These are phyloP conservation scores for Dermolepida albohirtum DNA, from an alignment of 2,888 invertebrate genomes.

Conservation along the genomic window DNA sequence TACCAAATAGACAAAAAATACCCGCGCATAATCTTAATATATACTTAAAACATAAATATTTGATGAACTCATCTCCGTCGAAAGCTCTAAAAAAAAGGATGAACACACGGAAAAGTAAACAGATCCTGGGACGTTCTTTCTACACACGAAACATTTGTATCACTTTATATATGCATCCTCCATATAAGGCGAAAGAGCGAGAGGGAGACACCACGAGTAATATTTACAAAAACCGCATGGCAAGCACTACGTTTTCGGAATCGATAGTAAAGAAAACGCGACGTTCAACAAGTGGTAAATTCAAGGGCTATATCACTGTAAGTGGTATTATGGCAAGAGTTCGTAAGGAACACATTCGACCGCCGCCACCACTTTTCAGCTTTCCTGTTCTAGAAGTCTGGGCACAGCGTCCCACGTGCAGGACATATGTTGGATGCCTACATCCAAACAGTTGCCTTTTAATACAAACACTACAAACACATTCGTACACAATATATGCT, in stretches of 20 bases:
- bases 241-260: conserved; percentile 45
- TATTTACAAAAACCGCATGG: conserved; percentile 12
- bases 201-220: conserved; percentile 24
- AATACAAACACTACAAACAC: too few species aligned
- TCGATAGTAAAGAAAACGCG: conserved; percentile 45
- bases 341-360: conserved; percentile 7
- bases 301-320: conserved; percentile 17
- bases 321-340: conserved; percentile 4
- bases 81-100: neutral
- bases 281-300: conserved; percentile 46
- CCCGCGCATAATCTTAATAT: too few species aligned
- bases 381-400: conserved; percentile 50
- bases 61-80: neutral
- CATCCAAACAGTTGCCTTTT: conserved; percentile 1
- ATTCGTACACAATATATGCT: too few species aligned
- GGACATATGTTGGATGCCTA: conserved; percentile 46
- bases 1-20: too few species aligned
- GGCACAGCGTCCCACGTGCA: conserved; percentile 51
- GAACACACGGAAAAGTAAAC: conserved; percentile 6
- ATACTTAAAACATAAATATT: neutral
- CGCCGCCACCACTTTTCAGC: conserved; percentile 38
- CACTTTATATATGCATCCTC: neutral
- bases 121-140: neutral
- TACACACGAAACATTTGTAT: neutral
- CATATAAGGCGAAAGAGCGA: conserved; percentile 16